Percentiles rank a stretch among this genome's conserved stretches.
Evolutionary conservation across 2,888 invertebrate species (phyloP).

Genomic region (Andricus quercusramuli): DNA sequence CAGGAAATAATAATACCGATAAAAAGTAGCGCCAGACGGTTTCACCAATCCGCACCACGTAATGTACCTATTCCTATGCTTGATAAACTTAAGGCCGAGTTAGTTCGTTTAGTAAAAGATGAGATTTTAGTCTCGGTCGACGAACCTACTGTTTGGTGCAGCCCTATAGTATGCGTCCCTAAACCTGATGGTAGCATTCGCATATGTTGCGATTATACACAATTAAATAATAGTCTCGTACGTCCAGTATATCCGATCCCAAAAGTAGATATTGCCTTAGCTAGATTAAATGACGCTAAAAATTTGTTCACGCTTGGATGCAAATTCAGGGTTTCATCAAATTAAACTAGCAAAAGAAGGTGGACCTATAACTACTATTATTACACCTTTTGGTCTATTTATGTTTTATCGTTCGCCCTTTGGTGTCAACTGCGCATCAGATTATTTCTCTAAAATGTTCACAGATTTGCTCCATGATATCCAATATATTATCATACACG

Average conservation of each 20-base stretch:
- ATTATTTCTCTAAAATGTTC: no score
- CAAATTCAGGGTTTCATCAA: slow-evolving; percentile 53
- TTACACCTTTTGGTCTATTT: no score
- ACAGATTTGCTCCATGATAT: no score
- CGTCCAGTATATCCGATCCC: slow-evolving; percentile 59
- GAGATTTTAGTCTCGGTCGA: slow-evolving; percentile 8
- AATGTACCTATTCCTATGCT: slow-evolving; percentile 60
- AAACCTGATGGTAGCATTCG: slow-evolving; percentile 60
- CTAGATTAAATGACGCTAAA: slow-evolving; percentile 56
- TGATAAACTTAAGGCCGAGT: slow-evolving; percentile 62
- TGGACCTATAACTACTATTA: slow-evolving; percentile 50
- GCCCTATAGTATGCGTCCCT: slow-evolving; percentile 68
- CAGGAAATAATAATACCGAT: slow-evolving; percentile 60
- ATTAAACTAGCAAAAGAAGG: slow-evolving; percentile 50
- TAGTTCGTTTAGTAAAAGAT: slow-evolving; percentile 60
- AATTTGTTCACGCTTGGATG: slow-evolving; percentile 11
- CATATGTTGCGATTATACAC: slow-evolving; percentile 64
- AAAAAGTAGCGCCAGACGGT: slow-evolving; percentile 60
- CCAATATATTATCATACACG: no score
- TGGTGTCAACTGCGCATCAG: no score
- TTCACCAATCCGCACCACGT: slow-evolving; percentile 63
- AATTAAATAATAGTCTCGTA: slow-evolving; percentile 60
- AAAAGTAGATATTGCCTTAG: slow-evolving; percentile 61
- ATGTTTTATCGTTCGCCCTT: no score
- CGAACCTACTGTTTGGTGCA: slow-evolving; percentile 69